These are phyloP conservation scores for Rhagoletis pomonella DNA, from an alignment of 1,140 invertebrate genomes.

Conservation along the genomic window DNA sequence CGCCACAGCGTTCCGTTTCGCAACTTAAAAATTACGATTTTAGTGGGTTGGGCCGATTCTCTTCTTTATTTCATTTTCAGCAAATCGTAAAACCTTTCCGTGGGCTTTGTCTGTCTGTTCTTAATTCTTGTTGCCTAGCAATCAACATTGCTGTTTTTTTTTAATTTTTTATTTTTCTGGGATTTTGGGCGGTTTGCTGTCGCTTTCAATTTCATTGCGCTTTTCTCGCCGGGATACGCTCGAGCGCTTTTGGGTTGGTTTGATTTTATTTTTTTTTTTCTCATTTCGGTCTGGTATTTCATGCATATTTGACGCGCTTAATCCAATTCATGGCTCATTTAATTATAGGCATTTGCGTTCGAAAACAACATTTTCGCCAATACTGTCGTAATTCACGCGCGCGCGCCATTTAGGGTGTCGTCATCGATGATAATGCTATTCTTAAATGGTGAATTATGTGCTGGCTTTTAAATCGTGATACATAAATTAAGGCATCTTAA, in stretches of 20 bases:
- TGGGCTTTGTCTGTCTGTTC: neutral
- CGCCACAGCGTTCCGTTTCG: neutral
- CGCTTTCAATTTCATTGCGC: slow-evolving; percentile 46
- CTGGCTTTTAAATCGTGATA: neutral
- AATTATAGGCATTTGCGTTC: slow-evolving; percentile 47
- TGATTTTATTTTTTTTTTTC: neutral
- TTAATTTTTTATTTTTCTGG: neutral
- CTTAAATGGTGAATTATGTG: slow-evolving; percentile 2
- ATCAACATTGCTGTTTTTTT: neutral
- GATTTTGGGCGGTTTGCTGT: neutral
- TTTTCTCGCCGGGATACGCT: slow-evolving; percentile 26
- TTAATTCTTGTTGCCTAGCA: slow-evolving; percentile 22
- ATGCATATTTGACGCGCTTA: slow-evolving; percentile 49
- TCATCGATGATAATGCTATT: neutral
- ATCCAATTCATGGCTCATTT: slow-evolving; percentile 53
- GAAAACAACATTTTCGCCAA: slow-evolving; percentile 30
- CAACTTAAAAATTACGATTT: neutral
- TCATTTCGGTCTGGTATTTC: neutral
- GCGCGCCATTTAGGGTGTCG: slow-evolving; percentile 34
- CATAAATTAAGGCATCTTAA: neutral
- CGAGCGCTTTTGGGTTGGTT: slow-evolving; percentile 4
- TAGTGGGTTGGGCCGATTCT: slow-evolving; percentile 37
- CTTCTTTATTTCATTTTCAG: neutral
- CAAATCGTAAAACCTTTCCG: slow-evolving; percentile 4
- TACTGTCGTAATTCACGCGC: neutral